These are phyloP conservation scores for Drosophila niveifrons DNA, from an alignment of 2,888 invertebrate species.

Conservation along the genomic window DNA sequence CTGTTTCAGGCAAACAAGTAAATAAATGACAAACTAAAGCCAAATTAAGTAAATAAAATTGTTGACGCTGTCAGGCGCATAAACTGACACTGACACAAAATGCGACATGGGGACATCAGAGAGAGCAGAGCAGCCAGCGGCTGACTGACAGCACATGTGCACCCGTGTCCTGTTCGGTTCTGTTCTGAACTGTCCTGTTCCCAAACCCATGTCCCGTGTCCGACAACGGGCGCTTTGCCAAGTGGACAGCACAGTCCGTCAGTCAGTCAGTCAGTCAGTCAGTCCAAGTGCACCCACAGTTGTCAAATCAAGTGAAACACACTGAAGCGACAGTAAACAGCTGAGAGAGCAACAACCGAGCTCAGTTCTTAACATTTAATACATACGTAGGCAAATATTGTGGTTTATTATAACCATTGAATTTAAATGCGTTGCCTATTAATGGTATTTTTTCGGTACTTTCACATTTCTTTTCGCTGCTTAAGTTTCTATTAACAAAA, in stretches of 20 bases:
- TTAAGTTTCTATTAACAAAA: too few species aligned
- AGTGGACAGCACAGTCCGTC: constrained; percentile 10
- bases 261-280: too few species aligned
- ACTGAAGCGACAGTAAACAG: constrained; percentile 50
- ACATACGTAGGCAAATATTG: not conserved
- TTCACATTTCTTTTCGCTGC: too few species aligned
- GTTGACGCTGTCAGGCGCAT: constrained; percentile 75
- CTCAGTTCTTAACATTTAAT: not conserved
- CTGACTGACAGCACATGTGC: constrained; percentile 51
- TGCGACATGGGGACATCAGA: constrained; percentile 37
- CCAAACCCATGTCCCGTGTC: constrained; percentile 7
- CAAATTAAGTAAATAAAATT: constrained; percentile 82
- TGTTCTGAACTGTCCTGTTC: too few species aligned
- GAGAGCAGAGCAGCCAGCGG: constrained; percentile 30
- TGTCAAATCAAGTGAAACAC: constrained; percentile 55
- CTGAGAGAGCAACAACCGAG: constrained; percentile 34
- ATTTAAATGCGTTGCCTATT: not conserved
- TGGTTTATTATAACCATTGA: not conserved
- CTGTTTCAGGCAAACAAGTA: constrained; percentile 68
- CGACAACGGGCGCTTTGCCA: constrained; percentile 26
- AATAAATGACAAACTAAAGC: constrained; percentile 81
- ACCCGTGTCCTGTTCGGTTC: constrained; percentile 7
- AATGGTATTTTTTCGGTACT: too few species aligned
- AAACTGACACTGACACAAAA: constrained; percentile 73
- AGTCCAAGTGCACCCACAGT: constrained; percentile 42